Base-by-base conservation (phyloP, 2,113 vertebrate genomes). In the Myxocyprinus asiaticus region DNA sequence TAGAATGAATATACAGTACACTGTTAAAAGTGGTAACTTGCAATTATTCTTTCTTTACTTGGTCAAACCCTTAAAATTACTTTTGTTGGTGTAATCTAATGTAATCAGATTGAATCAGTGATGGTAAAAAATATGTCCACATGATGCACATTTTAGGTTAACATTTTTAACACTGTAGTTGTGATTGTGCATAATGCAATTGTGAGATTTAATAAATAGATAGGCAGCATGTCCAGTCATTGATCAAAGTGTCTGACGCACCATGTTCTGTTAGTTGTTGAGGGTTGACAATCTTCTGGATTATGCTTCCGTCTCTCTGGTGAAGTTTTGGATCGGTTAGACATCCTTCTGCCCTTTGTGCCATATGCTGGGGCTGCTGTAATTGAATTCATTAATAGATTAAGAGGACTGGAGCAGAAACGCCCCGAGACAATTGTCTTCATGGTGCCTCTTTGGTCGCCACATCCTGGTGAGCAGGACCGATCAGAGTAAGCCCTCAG, bases 321-420 rank as follows among this genome's bases (percentile, higher is more conserved):
- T 80, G 53, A 67, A 42, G 67, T 47, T 76, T 55, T 44, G 47
- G 61, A 68, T 9, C 44, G 47, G 47, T 65, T 73, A 61, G 67
- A 67, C 68, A 67, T 82, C 77, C 45, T 15, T 22, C 62, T 65
- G 67, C 67, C 63, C 61, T 73, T 78, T 65, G 59, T 75, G 78
- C 74, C 74, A 65, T 68, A 65, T 55, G 58, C 75, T 69, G 50
- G 0, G 17, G 12, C 51, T 65, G 50, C 47, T 78, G 61, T 83
- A 83, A 83, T 85, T 85, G 66, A 85, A 83, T 85, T 85, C 84
- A 85, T 83, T 76, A 83, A 81, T 80, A 78, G 81, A 81, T 85
- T 82, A 85, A 75, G 74, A 53, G 78, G 63, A 63, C 78, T 6
- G 4, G 55, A 51, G 67, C 67, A 84, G 48, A 66, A 63, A 74